Base-by-base conservation (phyloP, 2,888 invertebrate species). In the Phalera bucephala region DNA sequence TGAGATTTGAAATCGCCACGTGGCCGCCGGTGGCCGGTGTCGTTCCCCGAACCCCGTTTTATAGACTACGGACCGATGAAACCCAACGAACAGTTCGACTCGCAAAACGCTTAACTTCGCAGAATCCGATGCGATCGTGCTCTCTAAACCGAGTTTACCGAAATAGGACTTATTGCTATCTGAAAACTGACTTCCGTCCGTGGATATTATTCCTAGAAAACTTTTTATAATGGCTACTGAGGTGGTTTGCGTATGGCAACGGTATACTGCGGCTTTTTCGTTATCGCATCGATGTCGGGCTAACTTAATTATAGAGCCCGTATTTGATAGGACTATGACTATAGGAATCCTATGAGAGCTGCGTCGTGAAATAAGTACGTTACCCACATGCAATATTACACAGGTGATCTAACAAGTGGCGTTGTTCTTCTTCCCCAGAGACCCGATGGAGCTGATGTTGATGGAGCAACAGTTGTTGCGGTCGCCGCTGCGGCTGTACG, bases 371-470 rank as follows among this genome's bases (percentile, higher is more conserved):
- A n/a, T n/a, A n/a, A n/a, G n/a, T n/a, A n/a, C n/a, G n/a, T n/a
- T n/a, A n/a, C n/a, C n/a, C n/a, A n/a, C n/a, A n/a, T n/a, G n/a
- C n/a, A n/a, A n/a, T n/a, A n/a, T n/a, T n/a, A n/a, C n/a, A n/a
- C n/a, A 19, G 22, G 17, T 31, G 3, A 22, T 30, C 15, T 56
- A 43, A 54, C 10, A 3, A 22, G 4, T 5, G 4, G n/a, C 0
- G 23, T 43, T 45, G n/a, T 35, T 52, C 42, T 31, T 57, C 40
- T 40, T 80, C 88, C 91, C 31, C 91, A 94, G 93, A 84, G 95
- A 95, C 70, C 95, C 95, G 22, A 94, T 95, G 93, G 95, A 95
- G 80, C 86, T 93, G 62, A 92, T 95, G 87, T 89, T 95, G 73
- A 93, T 94, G 91, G 95, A 95, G 66, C 95, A 95, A 68, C 94